These are phyloP conservation scores for Cryptus viduatorius DNA, from an alignment of 2,888 invertebrate genomes.

Conservation along the genomic window DNA sequence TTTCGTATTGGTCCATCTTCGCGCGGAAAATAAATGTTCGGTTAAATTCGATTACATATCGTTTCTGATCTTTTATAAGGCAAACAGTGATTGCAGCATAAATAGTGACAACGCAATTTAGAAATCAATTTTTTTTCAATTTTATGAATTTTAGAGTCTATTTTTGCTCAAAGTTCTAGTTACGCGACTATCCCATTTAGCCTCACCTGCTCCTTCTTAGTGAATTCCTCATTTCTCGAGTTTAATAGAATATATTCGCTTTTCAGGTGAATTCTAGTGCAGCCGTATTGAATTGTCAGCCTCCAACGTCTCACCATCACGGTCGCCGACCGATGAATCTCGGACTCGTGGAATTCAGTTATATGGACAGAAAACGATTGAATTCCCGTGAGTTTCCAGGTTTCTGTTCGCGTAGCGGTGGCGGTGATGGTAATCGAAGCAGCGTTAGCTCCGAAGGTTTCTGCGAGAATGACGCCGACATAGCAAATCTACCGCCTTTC, in stretches of 20 bases:
- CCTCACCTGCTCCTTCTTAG: background rate
- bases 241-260: conserved; percentile 61
- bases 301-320: conserved; percentile 84
- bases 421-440: conserved; percentile 93
- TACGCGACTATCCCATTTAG: too few relatives aligned
- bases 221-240: conserved; percentile 65
- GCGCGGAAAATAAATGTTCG: too few relatives aligned
- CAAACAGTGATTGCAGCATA: too few relatives aligned
- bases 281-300: conserved; percentile 92
- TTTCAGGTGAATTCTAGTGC: conserved; percentile 92
- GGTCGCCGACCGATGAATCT: conserved; percentile 82
- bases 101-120: too few relatives aligned
- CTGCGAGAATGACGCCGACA: conserved; percentile 96
- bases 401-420: conserved; percentile 79
- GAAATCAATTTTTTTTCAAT: too few relatives aligned
- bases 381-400: conserved; percentile 82
- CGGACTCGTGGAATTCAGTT: conserved; percentile 85
- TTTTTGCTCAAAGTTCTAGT: too few relatives aligned
- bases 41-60: too few relatives aligned
- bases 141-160: too few relatives aligned
- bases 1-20: too few relatives aligned
- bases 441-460: conserved; percentile 98
- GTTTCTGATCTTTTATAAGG: too few relatives aligned
- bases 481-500: conserved; percentile 85
- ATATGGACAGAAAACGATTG: conserved; percentile 81